phyloP scores from a whole-genome alignment of 1,140 invertebrate species.

The Cyclina sinensis region DNA sequence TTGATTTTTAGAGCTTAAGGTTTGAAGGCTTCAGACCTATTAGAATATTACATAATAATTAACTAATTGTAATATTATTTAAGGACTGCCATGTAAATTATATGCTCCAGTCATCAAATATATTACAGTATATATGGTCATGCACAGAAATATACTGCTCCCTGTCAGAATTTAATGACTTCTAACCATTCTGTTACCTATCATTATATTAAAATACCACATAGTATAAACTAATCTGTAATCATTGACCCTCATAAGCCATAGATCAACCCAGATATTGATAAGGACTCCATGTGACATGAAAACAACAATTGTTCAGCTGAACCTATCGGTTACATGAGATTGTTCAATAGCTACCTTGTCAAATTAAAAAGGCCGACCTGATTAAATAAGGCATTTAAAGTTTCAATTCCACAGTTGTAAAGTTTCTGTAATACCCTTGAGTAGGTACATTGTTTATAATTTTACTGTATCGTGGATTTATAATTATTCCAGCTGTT shows the following conservation, averaged over 20 bases:
- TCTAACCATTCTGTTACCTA: too few species aligned
- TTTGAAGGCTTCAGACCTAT: too few species aligned
- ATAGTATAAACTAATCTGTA: background rate
- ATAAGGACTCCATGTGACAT: constrained; percentile 11
- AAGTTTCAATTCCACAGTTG: constrained; percentile 9
- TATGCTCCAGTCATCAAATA: too few species aligned
- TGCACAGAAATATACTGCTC: too few species aligned
- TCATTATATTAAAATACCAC: too few species aligned
- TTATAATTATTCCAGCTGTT: background rate
- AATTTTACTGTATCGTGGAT: background rate
- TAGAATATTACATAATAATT: too few species aligned
- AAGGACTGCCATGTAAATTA: too few species aligned
- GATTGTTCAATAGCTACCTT: constrained; percentile 30
- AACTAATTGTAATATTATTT: too few species aligned
- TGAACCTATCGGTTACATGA: background rate
- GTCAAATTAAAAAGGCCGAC: background rate
- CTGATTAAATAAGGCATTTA: constrained; percentile 8
- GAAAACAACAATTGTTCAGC: background rate
- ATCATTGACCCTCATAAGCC: background rate
- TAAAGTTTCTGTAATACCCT: constrained; percentile 20
- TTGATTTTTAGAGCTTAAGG: too few species aligned
- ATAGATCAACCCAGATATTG: background rate
- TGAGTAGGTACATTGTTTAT: constrained; percentile 12
- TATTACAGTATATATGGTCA: too few species aligned
- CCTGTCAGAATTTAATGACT: too few species aligned